Percentiles rank a stretch among this genome's conserved stretches.
Evolutionary conservation across 1,140 invertebrate species (phyloP).

Genomic region (Cydia amplana): DNA sequence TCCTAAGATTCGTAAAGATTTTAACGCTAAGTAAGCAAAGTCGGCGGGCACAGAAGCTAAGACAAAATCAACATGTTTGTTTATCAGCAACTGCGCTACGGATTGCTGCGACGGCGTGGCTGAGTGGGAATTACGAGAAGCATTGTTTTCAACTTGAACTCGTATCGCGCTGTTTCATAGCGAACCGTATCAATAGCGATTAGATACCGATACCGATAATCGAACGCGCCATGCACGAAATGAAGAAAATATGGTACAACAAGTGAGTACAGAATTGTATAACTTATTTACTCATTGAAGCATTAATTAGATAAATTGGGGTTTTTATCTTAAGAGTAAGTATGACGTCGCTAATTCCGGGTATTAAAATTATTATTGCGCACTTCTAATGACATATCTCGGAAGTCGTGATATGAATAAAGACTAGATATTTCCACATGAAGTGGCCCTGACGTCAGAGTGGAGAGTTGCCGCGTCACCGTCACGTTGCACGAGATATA

Average conservation of each 20-base stretch:
- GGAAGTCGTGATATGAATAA: slow-evolving; percentile 11
- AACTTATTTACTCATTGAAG: slow-evolving; percentile 6
- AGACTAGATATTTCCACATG: slow-evolving; percentile 2
- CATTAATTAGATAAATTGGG: slow-evolving; percentile 1
- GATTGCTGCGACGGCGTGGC: neutral
- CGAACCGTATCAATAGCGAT: neutral
- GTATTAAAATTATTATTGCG: neutral
- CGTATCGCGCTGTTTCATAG: slow-evolving; percentile 17
- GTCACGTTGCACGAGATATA: slow-evolving; percentile 5
- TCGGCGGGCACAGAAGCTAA: slow-evolving; percentile 10
- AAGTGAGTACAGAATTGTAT: slow-evolving; percentile 4
- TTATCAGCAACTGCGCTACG: slow-evolving; percentile 12
- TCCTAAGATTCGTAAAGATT: slow-evolving; percentile 29
- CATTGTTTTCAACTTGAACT: slow-evolving; percentile 17
- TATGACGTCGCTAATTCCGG: neutral
- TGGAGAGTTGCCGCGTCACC: slow-evolving; percentile 16
- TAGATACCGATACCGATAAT: slow-evolving; percentile 23
- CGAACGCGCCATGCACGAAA: slow-evolving; percentile 1
- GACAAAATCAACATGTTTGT: slow-evolving; percentile 17
- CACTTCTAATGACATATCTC: slow-evolving; percentile 11
- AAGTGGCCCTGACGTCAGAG: slow-evolving; percentile 21
- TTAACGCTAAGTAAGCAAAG: slow-evolving; percentile 23
- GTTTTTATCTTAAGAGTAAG: neutral
- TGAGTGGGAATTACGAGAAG: slow-evolving; percentile 2
- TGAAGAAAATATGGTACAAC: slow-evolving; percentile 22